These are phyloP conservation scores for Thaumatotibia leucotreta DNA, from an alignment of 1,140 invertebrate species.

Conservation along the genomic window DNA sequence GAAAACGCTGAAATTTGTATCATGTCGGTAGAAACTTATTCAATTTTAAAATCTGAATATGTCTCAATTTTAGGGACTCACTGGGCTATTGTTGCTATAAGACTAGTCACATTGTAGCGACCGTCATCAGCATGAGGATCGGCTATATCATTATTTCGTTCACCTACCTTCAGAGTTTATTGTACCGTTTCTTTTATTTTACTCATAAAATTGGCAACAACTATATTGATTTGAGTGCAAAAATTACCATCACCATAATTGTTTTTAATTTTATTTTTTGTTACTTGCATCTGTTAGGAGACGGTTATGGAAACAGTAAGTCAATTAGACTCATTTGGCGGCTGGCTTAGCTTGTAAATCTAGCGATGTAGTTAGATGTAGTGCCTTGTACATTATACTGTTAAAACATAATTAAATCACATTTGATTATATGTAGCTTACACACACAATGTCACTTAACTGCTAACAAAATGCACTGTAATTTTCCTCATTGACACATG, in stretches of 20 bases:
- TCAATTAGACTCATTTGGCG: slow-evolving; percentile 62
- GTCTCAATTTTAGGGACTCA: neutral
- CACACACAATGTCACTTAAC: slow-evolving; percentile 21
- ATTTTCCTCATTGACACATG: neutral
- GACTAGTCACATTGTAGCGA: slow-evolving; percentile 7
- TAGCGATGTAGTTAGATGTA: slow-evolving; percentile 58
- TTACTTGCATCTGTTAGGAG: slow-evolving; percentile 76
- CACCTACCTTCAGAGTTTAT: slow-evolving; percentile 15
- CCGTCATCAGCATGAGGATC: slow-evolving; percentile 17
- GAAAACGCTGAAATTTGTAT: neutral
- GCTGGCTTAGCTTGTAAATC: slow-evolving; percentile 64
- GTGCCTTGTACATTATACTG: slow-evolving; percentile 19
- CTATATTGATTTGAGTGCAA: slow-evolving; percentile 24
- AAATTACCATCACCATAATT: slow-evolving; percentile 54
- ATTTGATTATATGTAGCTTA: slow-evolving; percentile 19
- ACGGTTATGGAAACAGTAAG: slow-evolving; percentile 76
- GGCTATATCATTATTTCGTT: slow-evolving; percentile 23
- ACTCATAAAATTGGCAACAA: slow-evolving; percentile 25
- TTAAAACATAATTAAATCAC: slow-evolving; percentile 8
- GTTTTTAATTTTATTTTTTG: slow-evolving; percentile 68
- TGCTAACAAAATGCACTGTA: neutral
- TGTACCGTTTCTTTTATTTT: slow-evolving; percentile 24
- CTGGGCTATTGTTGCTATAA: neutral
- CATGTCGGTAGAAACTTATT: neutral
- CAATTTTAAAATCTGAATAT: neutral